phyloP scores from a whole-genome alignment of 2,888 invertebrate genomes.

The Tetranychus truncatus region DNA sequence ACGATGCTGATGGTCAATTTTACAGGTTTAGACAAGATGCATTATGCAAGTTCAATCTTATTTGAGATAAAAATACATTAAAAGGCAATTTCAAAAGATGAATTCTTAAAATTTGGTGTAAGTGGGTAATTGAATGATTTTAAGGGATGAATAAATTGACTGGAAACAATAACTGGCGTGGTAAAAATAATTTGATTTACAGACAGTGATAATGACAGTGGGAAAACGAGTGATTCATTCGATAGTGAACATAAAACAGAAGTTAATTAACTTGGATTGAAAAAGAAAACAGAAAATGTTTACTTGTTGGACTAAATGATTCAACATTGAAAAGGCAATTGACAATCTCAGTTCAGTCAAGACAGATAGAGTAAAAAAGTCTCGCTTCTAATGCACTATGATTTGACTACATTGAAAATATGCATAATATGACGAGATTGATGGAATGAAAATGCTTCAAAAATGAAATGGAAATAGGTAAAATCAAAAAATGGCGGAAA shows the following conservation, averaged over 20 bases:
- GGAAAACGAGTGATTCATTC: no score
- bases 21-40: no score
- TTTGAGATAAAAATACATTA: no score
- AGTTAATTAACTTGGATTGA: neutral
- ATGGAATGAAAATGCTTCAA: neutral
- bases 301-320: neutral
- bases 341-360: neutral
- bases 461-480: neutral
- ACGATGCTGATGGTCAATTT: neutral
- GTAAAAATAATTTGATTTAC: neutral
- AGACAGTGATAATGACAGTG: neutral
- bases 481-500: neutral
- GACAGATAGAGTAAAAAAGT: neutral
- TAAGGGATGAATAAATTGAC: no score
- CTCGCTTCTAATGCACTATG: neutral
- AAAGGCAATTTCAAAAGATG: no score
- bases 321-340: neutral
- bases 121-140: neutral
- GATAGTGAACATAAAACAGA: neutral
- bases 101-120: neutral
- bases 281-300: neutral
- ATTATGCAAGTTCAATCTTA: no score
- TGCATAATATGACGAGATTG: neutral
- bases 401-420: neutral
- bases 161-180: no score